Evolutionary conservation across 2,797 vertebrate species (phyloP), one percentile per base, ranked within the genome.

Genomic region (Hydrocynus forskahlii): DNA sequence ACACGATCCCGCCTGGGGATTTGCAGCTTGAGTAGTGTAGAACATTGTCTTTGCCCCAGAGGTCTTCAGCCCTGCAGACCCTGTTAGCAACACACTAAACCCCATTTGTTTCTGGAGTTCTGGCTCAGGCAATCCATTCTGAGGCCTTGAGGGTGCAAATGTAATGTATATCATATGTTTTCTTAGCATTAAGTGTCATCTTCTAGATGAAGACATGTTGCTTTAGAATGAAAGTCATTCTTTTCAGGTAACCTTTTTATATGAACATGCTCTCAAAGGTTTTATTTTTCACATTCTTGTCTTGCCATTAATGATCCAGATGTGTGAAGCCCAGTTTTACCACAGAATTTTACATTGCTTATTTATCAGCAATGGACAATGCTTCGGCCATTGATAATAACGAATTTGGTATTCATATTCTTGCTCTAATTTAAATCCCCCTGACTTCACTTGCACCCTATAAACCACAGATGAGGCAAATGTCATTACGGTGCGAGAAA

Each of bases 361-460:
- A 54, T 74, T 74, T 59, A 74, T 74, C 54, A 59, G 17, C 54
- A 43, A 21, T 21, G 71, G 29, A 79, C 25, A 78, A 29, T 52
- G 54, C 64, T 29, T 52, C 16, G 19, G 29, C 45, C 16, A 63
- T 5, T 52, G 62, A 60, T 66, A 72, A 55, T 57, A n/a, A 57
- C 73, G 29, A 74, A 13, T 68, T n/a, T 82, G 1, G 38, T 60
- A 78, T 74, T 78, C 62, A 82, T 14, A 10, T 52, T 52, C 45
- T 29, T 81, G n/a, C 4, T 21, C 63, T 78, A 68, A 78, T 74
- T 69, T 62, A 78, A 68, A 83, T 60, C 63, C 83, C 40, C 23
- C 80, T 84, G 85, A 83, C 73, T 79, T 78, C 69, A 80, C 57
- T 70, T 85, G 59, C 70, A 75, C 66, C 29, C 25, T 75, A 73